Evolutionary conservation across 2,113 vertebrate species (phyloP).

Genomic region (Andinoacara biseriatus): DNA sequence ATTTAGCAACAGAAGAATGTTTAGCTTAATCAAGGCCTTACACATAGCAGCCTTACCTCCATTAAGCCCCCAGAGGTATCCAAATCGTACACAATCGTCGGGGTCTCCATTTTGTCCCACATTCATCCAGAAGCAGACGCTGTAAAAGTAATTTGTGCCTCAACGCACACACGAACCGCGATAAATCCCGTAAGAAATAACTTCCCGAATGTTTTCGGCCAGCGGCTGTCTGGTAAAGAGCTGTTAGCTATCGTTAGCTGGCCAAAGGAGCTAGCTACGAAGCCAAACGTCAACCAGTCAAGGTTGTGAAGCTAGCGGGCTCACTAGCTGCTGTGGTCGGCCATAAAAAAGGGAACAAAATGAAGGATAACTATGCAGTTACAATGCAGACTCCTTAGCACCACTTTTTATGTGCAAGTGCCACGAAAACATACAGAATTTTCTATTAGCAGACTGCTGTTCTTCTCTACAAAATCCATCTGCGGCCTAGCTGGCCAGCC

Average conservation of each 20-base stretch:
- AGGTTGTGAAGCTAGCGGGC: constrained; percentile 72
- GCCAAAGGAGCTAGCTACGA: constrained; percentile 62
- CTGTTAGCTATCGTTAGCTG: constrained; percentile 57
- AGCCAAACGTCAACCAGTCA: constrained; percentile 69
- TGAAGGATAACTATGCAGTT: neutral
- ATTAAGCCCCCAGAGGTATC: constrained; percentile 96
- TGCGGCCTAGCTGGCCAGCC: constrained; percentile 80
- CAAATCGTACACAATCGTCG: constrained; percentile 97
- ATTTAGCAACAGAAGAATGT: neutral
- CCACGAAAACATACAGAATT: neutral
- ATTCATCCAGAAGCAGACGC: constrained; percentile 85
- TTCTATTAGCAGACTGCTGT: constrained; percentile 5
- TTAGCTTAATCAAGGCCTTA: constrained; percentile 10
- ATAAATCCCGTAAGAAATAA: neutral
- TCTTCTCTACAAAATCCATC: constrained; percentile 30
- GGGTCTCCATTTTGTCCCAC: constrained; percentile 98
- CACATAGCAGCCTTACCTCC: constrained; percentile 85
- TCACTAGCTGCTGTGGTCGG: constrained; percentile 23
- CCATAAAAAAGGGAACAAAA: constrained; percentile 14
- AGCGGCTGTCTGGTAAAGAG: constrained; percentile 13
- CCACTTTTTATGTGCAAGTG: neutral
- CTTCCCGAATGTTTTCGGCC: neutral
- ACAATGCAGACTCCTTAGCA: neutral
- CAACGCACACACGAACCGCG: neutral
- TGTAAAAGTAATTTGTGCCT: constrained; percentile 3